Percentiles rank a stretch among this genome's conserved stretches.
phyloP scores from a whole-genome alignment of 2,888 invertebrate species.

The Coremacera marginata region DNA sequence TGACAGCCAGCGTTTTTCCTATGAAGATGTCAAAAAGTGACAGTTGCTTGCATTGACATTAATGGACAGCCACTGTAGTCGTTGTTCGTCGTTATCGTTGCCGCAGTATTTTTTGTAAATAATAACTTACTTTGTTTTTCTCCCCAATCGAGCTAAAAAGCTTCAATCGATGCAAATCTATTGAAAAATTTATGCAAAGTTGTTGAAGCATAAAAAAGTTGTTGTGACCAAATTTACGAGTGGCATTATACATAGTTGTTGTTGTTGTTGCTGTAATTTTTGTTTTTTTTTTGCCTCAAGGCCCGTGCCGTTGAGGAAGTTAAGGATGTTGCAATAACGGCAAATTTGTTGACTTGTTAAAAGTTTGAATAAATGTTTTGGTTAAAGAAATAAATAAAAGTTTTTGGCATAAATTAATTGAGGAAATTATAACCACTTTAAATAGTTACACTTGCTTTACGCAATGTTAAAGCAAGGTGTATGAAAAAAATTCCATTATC shows the following conservation, averaged over 20 bases:
- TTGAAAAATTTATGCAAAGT: constrained; percentile 1
- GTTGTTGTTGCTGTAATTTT: too few species aligned
- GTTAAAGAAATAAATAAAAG: too few species aligned
- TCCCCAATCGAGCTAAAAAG: not conserved
- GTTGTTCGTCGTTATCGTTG: not conserved
- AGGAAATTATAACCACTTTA: too few species aligned
- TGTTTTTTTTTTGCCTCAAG: too few species aligned
- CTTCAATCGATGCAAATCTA: not conserved
- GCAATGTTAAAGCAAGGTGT: too few species aligned
- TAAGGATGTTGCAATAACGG: not conserved
- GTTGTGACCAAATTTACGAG: not conserved
- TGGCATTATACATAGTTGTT: too few species aligned
- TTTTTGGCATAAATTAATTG: too few species aligned
- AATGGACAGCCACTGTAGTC: not conserved
- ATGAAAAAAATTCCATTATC: too few species aligned
- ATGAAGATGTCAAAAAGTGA: constrained; percentile 9
- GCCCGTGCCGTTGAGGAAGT: not conserved
- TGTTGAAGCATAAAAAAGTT: not conserved
- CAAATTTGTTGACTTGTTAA: not conserved
- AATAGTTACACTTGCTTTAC: too few species aligned
- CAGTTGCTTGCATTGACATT: constrained; percentile 5
- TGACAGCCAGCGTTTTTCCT: not conserved
- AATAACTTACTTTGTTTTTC: not conserved
- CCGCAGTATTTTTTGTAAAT: too few species aligned
- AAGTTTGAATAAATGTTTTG: too few species aligned